Conservation (phyloP, 2,888 invertebrate genomes). For the Dynastes grantii region DNA sequence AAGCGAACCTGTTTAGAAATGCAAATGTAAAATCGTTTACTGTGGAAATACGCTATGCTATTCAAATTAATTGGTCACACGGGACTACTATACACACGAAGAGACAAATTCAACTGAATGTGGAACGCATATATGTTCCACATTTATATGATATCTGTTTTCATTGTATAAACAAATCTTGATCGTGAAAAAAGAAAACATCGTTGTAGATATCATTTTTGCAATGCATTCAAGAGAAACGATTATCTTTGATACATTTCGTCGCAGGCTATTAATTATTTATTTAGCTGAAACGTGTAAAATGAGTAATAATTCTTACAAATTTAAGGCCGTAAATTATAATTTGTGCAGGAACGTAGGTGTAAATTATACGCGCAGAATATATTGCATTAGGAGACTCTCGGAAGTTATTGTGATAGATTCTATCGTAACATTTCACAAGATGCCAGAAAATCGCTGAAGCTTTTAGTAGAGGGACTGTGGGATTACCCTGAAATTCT, state of each 20-base stretch:
- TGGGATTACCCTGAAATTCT: conserved; percentile 6
- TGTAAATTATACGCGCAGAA: neutral
- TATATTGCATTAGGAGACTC: too few relatives aligned
- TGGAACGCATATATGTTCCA: neutral
- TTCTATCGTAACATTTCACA: neutral
- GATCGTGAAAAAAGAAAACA: neutral
- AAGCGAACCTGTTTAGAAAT: too few relatives aligned
- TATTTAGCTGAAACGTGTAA: neutral
- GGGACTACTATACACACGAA: too few relatives aligned
- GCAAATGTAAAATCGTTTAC: too few relatives aligned
- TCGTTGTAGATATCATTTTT: neutral
- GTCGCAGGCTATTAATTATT: conserved; percentile 23
- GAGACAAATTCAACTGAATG: neutral
- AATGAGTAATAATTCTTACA: too few relatives aligned
- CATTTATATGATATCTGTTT: neutral
- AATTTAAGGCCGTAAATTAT: neutral
- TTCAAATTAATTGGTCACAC: too few relatives aligned
- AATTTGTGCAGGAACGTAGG: neutral
- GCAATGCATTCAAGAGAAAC: neutral
- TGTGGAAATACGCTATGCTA: too few relatives aligned
- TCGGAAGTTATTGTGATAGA: neutral
- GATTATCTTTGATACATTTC: conserved; percentile 17
- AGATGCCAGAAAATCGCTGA: neutral
- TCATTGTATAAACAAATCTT: neutral
- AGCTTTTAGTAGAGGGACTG: neutral